Base-by-base conservation (phyloP, 2,113 vertebrate species). In the Garra rufa region DNA sequence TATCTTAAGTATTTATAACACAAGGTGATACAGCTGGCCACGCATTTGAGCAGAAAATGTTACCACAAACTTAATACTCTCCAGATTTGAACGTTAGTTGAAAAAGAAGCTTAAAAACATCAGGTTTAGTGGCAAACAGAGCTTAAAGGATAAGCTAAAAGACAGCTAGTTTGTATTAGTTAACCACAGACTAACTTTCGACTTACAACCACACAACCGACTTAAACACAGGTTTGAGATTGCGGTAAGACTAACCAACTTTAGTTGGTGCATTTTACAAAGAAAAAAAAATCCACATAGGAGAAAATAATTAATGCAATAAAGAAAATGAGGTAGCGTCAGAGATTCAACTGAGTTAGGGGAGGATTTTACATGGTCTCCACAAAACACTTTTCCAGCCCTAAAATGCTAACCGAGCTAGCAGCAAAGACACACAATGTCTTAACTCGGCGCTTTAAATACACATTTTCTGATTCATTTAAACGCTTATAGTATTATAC, bases 391-490 rank as follows among this genome's bases (percentile, higher is more conserved):
- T 82, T 82, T 55, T 41, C 63, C 19, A 24, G 44, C 46, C 28
- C n/a, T 34, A 81, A 80, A 81, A 69, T 69, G 78, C 30, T 59
- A 59, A 59, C 74, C 44, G 15, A 34, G 57, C 73, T 79, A 85
- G 67, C 81, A 78, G 15, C 61, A 52, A 34, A 80, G 10, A 24
- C 61, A 50, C 28, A 4, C 10, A 50, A 52, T 19, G 8, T 80
- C 43, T 65, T 1, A 10, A 69, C 44, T 38, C 13, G 7, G 9
- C 13, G 24, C 17, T 65, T 63, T 7, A 44, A 44, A 80, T 0
- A 67, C 17, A n/a, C 7, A 0, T 15, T 48, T 67, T 43, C 17
- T 1, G 15, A 67, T 48, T 34, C 2, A 8, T 80, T 9, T 48
- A 48, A 65, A 21, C 41, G n/a, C 43, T 4, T 44, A 21, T 0